phyloP scores from a whole-genome alignment of 2,113 vertebrate genomes.

The Gallinago media region DNA sequence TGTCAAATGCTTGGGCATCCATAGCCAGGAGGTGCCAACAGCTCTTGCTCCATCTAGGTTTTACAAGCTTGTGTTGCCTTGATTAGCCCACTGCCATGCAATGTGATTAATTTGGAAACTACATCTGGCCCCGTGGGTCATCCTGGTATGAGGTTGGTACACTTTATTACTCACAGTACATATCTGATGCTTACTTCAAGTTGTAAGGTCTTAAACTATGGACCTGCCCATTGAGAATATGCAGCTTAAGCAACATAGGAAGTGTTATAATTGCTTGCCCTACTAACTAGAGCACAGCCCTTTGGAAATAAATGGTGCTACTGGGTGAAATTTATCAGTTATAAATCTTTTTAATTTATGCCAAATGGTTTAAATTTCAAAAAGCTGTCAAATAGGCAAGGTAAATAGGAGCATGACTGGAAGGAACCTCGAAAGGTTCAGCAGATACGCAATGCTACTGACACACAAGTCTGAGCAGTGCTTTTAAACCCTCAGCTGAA shows the following conservation, averaged over 20 bases:
- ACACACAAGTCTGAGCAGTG: not conserved
- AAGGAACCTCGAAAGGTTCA: not conserved
- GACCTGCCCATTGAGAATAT: constrained; percentile 44
- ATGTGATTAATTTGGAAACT: not conserved
- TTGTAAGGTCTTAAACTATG: not conserved
- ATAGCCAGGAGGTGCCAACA: not conserved
- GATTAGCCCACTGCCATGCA: not conserved
- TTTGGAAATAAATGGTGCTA: not conserved
- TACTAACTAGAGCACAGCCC: not conserved
- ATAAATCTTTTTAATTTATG: not conserved
- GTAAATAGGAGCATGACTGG: not conserved
- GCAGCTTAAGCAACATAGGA: constrained; percentile 22
- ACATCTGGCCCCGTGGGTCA: not conserved
- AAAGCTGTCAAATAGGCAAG: not conserved
- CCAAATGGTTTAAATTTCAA: not conserved
- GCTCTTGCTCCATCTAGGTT: not conserved
- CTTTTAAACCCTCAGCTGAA: not conserved
- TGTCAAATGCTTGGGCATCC: not conserved
- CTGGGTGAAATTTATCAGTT: not conserved
- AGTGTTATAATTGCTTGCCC: no score
- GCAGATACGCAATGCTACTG: not conserved
- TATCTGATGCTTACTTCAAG: not conserved
- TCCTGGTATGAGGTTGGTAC: not conserved
- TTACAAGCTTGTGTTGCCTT: not conserved
- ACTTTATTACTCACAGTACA: not conserved